Conservation (phyloP, 2,113 vertebrate genomes). For the Chroicocephalus ridibundus region DNA sequence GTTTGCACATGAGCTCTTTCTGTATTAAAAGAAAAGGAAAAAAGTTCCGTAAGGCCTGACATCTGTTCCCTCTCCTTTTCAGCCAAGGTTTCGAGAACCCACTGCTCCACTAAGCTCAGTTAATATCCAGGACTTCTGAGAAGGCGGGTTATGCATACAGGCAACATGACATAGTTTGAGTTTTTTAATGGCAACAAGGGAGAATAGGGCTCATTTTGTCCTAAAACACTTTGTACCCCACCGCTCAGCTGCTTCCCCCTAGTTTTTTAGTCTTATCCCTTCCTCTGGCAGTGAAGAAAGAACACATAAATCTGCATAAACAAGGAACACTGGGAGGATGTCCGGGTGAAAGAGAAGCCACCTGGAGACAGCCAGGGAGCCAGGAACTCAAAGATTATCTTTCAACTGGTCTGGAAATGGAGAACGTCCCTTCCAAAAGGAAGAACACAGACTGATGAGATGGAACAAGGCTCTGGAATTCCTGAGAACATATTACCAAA, state of each 20-base stretch:
- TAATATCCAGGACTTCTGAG: background rate
- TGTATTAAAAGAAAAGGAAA: conserved; percentile 60
- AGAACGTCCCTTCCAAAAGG: background rate
- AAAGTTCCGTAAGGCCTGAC: background rate
- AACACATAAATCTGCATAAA: background rate
- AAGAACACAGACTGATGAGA: background rate
- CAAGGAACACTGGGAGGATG: background rate
- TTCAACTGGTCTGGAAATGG: background rate
- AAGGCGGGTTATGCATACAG: background rate
- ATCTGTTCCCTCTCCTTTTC: background rate
- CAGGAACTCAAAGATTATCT: background rate
- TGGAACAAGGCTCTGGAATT: background rate
- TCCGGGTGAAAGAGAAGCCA: background rate
- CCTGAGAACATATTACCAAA: background rate
- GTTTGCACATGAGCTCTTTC: conserved; percentile 88
- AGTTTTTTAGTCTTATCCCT: background rate
- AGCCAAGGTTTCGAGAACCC: background rate
- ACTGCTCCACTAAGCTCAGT: background rate
- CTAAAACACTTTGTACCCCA: background rate
- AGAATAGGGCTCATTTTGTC: background rate
- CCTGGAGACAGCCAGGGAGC: background rate
- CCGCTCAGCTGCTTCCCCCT: background rate
- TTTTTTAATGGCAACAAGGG: background rate
- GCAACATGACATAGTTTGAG: background rate
- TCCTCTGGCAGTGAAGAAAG: background rate